A percentile compares a stretch with the other conserved stretches of the same genome.
phyloP scores from a whole-genome alignment of 1,140 invertebrate species.

The Tachypleus tridentatus region DNA sequence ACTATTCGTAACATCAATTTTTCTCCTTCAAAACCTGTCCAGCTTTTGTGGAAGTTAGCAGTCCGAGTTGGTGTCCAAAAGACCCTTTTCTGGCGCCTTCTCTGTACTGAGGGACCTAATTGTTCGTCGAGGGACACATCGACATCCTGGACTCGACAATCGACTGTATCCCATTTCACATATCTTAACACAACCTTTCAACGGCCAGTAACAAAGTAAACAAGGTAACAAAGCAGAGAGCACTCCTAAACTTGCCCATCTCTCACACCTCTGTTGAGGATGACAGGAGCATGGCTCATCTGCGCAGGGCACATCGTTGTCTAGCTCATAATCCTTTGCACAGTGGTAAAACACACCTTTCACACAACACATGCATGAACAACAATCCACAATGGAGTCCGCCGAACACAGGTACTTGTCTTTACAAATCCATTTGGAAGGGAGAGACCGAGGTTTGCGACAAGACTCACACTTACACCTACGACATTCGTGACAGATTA shows the following conservation, averaged over 20 bases:
- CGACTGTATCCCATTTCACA: constrained; percentile 69
- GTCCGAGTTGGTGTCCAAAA: constrained; percentile 41
- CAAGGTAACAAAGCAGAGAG: constrained; percentile 71
- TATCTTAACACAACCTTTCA: constrained; percentile 59
- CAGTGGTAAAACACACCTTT: constrained; percentile 88
- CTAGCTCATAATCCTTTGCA: constrained; percentile 52
- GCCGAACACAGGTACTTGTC: constrained; percentile 73
- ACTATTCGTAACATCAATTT: too few species aligned
- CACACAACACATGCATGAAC: constrained; percentile 83
- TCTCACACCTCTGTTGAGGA: constrained; percentile 49
- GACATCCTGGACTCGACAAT: constrained; percentile 55
- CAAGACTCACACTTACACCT: constrained; percentile 77
- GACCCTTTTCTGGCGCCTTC: constrained; percentile 41
- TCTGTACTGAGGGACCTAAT: constrained; percentile 19
- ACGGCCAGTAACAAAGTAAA: constrained; percentile 81
- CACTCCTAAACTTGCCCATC: constrained; percentile 72
- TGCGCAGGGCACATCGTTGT: constrained; percentile 55
- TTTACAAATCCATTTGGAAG: constrained; percentile 74
- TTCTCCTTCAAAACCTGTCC: too few species aligned
- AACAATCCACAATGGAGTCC: constrained; percentile 70
- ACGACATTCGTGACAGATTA: constrained; percentile 72
- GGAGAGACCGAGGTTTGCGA: constrained; percentile 63
- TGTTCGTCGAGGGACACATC: constrained; percentile 32
- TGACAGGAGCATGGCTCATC: constrained; percentile 77
- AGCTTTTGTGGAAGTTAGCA: neutral